Evolutionary conservation across 2,113 vertebrate species (phyloP), one percentile per base, ranked within the genome.

Genomic region (Crotophaga sulcirostris): DNA sequence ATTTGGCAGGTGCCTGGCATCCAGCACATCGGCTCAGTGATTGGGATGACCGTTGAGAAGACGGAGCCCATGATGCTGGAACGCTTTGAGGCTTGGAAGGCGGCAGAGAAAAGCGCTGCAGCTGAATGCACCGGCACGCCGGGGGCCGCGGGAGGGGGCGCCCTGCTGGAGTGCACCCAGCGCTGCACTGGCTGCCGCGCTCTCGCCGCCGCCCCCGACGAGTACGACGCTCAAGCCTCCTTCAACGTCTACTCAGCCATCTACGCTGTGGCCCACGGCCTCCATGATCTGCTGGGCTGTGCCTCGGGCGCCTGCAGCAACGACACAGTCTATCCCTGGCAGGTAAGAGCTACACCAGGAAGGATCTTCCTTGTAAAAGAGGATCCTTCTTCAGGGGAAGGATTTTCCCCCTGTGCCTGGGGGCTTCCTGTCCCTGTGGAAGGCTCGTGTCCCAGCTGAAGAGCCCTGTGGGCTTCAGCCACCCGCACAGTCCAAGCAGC

Each of bases 221-320:
- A 49, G 13, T 96, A 94, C 0, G 55, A 98, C 9, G 21, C 98
- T 90, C 96, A 97, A 60, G 81, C 91, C 3, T 92, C 97, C 33
- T 99, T 98, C 79, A 97, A 62, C 0, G 95, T 98, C 29, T 99
- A 99, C 82, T 90, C 90, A 0, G 98, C 99, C 0, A 97, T 98
- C 20, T 98, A 99, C 0, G 96, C 98, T 0, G 96, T 98, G n/a
- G 98, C 99, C 23, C 97, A 98, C 0, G 96, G 98, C 47, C 97
- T 99, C 60, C 98, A 99, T 9, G 95, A 95, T 23, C 90, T 97
- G 64, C 95, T 99, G 52, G 96, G 97, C 45, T 99, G 99, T 9
- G 62, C 90, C 70, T 84, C 59, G 0, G 97, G 97, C 26, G 24
- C 5, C 8, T 99, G 99, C 93, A 91, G 88, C 15, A 86, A 70